Evolutionary conservation across 1,140 invertebrate genomes (phyloP).

Genomic region (Fopius arisanus): DNA sequence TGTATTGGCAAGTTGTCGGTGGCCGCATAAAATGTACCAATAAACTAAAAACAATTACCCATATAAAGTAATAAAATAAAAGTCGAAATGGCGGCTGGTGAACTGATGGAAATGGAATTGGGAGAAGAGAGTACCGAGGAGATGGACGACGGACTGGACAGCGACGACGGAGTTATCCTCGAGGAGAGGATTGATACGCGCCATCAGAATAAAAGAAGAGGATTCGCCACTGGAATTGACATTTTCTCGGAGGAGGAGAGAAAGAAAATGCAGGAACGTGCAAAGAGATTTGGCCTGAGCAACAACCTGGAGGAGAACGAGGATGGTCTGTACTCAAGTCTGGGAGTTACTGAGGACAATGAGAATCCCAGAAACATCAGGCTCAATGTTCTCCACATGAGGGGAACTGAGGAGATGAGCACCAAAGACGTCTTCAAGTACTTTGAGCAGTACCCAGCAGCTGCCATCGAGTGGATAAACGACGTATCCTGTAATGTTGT

Average conservation of each 20-base stretch:
- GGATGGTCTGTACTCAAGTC: conserved; percentile 72
- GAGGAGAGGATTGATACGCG: conserved; percentile 17
- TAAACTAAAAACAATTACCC: too few relatives aligned
- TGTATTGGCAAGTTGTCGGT: too few relatives aligned
- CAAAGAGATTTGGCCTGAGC: conserved; percentile 73
- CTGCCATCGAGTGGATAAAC: conserved; percentile 82
- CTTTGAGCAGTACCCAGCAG: conserved; percentile 77
- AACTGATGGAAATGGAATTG: background rate
- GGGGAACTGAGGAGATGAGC: conserved; percentile 77
- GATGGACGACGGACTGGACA: background rate
- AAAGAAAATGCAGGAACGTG: conserved; percentile 72
- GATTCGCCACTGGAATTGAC: conserved; percentile 68
- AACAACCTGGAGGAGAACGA: conserved; percentile 68
- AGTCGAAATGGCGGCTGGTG: too few relatives aligned
- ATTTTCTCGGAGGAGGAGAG: conserved; percentile 72
- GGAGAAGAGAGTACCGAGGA: background rate
- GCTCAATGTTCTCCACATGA: conserved; percentile 77
- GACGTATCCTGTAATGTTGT: conserved; percentile 83
- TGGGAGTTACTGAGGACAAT: conserved; percentile 70
- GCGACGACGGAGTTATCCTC: background rate
- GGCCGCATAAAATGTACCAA: too few relatives aligned
- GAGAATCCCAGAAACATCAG: conserved; percentile 69
- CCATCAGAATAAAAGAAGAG: conserved; percentile 62
- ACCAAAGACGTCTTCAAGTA: conserved; percentile 82
- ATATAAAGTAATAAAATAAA: too few relatives aligned